Evolutionary conservation across 2,113 vertebrate species (phyloP).

Genomic region (Megalops atlanticus): DNA sequence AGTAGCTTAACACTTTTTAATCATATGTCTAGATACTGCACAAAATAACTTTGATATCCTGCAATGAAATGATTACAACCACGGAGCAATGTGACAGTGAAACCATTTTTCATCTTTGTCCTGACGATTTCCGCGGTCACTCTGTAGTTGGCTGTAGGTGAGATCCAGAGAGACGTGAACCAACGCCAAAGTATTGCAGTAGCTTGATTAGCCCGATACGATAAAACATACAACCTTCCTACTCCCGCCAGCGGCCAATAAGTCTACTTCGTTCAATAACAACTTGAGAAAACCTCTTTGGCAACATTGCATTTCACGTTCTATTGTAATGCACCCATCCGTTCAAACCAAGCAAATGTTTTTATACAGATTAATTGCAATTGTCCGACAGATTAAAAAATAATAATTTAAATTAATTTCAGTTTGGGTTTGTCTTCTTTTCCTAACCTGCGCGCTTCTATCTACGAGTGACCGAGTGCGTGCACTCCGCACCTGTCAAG

Average conservation of each 20-base stretch:
- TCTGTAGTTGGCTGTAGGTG: not conserved
- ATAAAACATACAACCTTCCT: not conserved
- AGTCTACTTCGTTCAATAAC: slow-evolving; percentile 3
- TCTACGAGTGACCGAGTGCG: not conserved
- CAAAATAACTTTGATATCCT: not conserved
- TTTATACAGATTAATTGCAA: no score
- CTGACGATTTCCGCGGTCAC: not conserved
- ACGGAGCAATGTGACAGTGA: not conserved
- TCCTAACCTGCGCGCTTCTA: not conserved
- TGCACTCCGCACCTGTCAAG: not conserved
- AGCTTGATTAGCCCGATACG: not conserved
- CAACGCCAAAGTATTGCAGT: not conserved
- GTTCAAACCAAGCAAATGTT: no score
- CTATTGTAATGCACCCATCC: no score
- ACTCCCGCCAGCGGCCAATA: not conserved
- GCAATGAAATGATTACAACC: not conserved
- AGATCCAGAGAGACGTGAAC: not conserved
- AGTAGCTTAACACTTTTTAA: not conserved
- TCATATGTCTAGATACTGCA: not conserved
- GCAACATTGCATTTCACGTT: not conserved
- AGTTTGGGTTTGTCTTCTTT: not conserved
- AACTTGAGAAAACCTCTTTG: not conserved
- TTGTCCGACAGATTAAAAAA: not conserved
- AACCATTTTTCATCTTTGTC: not conserved
- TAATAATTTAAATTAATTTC: not conserved